Percentiles rank a stretch among this genome's conserved stretches.
These are phyloP conservation scores for Acanthaster planci DNA, from an alignment of 35 echinoderm and acorn worm species.

Conservation along the genomic window DNA sequence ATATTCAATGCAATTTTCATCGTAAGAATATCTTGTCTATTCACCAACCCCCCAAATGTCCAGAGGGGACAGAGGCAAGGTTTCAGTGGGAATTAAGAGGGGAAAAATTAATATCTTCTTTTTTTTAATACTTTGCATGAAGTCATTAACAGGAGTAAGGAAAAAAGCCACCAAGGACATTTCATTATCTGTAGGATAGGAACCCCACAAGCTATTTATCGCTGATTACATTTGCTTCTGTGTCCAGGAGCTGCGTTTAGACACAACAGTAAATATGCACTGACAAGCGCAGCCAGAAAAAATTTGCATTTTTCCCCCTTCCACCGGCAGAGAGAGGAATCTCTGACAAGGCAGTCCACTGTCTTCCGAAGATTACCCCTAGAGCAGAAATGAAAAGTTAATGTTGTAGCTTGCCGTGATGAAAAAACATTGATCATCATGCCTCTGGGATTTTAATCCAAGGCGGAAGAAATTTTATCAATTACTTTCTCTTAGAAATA, in stretches of 20 bases:
- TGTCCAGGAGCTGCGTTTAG: constrained; percentile 13
- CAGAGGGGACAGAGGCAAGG: neutral
- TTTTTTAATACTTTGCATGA: neutral
- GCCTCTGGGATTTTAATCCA: too few relatives aligned
- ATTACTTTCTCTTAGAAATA: too few relatives aligned
- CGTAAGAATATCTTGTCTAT: neutral
- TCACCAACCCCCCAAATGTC: neutral
- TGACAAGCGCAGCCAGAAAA: constrained; percentile 1
- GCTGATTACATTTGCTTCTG: constrained; percentile 27
- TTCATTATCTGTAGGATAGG: neutral
- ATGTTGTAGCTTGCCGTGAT: too few relatives aligned
- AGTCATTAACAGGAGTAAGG: neutral
- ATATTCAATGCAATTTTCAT: constrained; percentile 20
- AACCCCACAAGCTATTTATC: neutral
- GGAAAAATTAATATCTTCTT: too few relatives aligned
- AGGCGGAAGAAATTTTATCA: too few relatives aligned
- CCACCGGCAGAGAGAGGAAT: neutral
- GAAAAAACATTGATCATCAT: too few relatives aligned
- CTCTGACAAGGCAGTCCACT: neutral
- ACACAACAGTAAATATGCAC: constrained; percentile 19
- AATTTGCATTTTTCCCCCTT: neutral
- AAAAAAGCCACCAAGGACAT: neutral
- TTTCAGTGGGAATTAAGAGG: too few relatives aligned
- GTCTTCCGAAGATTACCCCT: neutral
- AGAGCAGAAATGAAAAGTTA: constrained; percentile 1